These are phyloP conservation scores for Drosophila lini DNA, from an alignment of 1,140 invertebrate genomes.

Conservation along the genomic window DNA sequence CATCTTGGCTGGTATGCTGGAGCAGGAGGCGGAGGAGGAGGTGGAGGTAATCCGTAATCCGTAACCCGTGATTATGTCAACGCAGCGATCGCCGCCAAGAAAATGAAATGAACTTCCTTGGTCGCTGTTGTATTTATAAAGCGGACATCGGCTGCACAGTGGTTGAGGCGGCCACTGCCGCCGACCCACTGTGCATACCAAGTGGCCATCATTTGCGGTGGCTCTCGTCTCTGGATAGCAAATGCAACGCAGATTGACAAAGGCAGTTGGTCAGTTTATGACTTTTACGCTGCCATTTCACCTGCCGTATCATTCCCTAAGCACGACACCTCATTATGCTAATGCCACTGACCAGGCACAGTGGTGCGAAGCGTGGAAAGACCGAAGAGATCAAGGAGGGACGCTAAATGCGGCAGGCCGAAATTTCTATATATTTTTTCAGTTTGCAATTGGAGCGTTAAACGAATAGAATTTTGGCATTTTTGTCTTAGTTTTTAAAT, in stretches of 20 bases:
- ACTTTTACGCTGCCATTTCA: slow-evolving; percentile 74
- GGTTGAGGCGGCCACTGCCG: slow-evolving; percentile 14
- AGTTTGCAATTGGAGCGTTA: no score
- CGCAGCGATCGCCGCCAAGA: slow-evolving; percentile 65
- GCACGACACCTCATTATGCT: slow-evolving; percentile 33
- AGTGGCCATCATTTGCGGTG: slow-evolving; percentile 11
- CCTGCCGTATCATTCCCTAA: slow-evolving; percentile 32
- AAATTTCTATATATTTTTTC: no score
- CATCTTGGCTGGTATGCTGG: slow-evolving; percentile 17
- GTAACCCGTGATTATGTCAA: slow-evolving; percentile 68
- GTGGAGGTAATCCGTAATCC: slow-evolving; percentile 17
- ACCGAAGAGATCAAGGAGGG: not conserved
- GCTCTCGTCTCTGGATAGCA: not conserved
- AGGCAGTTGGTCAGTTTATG: slow-evolving; percentile 66
- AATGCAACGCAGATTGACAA: slow-evolving; percentile 28
- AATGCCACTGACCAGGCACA: slow-evolving; percentile 19
- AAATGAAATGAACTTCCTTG: slow-evolving; percentile 84
- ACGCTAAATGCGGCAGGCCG: not conserved
- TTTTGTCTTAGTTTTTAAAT: not conserved
- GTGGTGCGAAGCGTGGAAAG: not conserved
- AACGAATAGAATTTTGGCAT: not conserved
- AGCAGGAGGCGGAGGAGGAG: not conserved
- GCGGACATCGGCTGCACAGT: slow-evolving; percentile 55
- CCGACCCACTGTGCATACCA: slow-evolving; percentile 58
- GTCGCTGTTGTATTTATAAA: slow-evolving; percentile 84